phyloP scores from a whole-genome alignment of 2,888 invertebrate species.

The Drosophila paramelanica region DNA sequence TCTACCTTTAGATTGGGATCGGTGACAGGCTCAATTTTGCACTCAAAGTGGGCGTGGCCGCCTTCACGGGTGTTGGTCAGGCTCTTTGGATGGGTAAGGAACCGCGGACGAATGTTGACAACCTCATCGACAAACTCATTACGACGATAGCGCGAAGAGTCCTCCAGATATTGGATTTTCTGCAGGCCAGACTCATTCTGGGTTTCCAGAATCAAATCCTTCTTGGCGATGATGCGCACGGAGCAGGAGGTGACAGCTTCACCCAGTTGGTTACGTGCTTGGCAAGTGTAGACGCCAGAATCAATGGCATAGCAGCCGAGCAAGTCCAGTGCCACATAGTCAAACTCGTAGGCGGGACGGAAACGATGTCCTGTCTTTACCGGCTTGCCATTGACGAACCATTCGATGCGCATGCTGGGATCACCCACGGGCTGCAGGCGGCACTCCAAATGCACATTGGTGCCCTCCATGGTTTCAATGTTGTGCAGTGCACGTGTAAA shows the following conservation, averaged over 20 bases:
- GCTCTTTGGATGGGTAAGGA: conserved; percentile 94
- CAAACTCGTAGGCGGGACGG: conserved; percentile 98
- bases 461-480: conserved; percentile 95
- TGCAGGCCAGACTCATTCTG: conserved; percentile 96
- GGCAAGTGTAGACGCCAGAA: conserved; percentile 97
- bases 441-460: conserved; percentile 96
- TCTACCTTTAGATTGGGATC: conserved; percentile 98
- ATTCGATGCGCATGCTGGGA: conserved; percentile 96
- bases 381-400: conserved; percentile 98
- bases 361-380: conserved; percentile 97
- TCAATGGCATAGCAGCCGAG: conserved; percentile 98
- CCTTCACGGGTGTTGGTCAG: conserved; percentile 94
- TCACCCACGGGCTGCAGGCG: conserved; percentile 96
- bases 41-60: conserved; percentile 98
- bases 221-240: conserved; percentile 94
- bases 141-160: conserved; percentile 93
- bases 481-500: conserved; percentile 95
- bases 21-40: conserved; percentile 97
- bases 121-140: conserved; percentile 93
- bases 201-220: conserved; percentile 93
- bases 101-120: conserved; percentile 92
- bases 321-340: conserved; percentile 98
- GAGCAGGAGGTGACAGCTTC: conserved; percentile 97
- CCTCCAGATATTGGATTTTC: conserved; percentile 96
- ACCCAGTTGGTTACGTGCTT: conserved; percentile 96